Percentiles rank a stretch among this genome's conserved stretches.
phyloP scores from a whole-genome alignment of 2,888 invertebrate species.

The Dasypolia templi region DNA sequence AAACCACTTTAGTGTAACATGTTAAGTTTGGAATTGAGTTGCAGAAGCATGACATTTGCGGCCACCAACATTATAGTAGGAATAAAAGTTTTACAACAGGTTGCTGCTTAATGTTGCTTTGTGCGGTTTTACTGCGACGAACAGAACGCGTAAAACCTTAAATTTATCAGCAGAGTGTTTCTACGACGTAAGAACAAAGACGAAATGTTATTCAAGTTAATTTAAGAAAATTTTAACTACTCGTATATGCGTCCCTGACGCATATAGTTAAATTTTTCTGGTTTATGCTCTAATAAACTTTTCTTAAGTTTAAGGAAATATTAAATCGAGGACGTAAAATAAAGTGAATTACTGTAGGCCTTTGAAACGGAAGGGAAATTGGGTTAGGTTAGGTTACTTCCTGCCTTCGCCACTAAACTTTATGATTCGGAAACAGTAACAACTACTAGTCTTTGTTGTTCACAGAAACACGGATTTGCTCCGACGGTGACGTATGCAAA shows the following conservation, averaged over 20 bases:
- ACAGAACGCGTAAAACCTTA: slow-evolving; percentile 72
- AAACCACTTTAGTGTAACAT: slow-evolving; percentile 45
- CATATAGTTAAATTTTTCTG: slow-evolving; percentile 44
- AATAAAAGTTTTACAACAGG: slow-evolving; percentile 82
- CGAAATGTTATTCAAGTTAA: slow-evolving; percentile 46
- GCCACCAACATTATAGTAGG: slow-evolving; percentile 65
- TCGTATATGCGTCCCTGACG: no score
- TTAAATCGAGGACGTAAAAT: slow-evolving; percentile 43
- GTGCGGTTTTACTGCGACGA: slow-evolving; percentile 69
- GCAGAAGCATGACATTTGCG: slow-evolving; percentile 59
- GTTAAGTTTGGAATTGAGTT: slow-evolving; percentile 51
- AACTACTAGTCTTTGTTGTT: slow-evolving; percentile 53
- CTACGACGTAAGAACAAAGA: slow-evolving; percentile 55
- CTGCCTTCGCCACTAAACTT: slow-evolving; percentile 64
- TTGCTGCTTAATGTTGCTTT: slow-evolving; percentile 76
- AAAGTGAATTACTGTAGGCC: slow-evolving; percentile 44
- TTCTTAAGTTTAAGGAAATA: slow-evolving; percentile 52
- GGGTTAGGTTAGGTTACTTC: slow-evolving; percentile 50
- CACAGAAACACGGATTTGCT: slow-evolving; percentile 57
- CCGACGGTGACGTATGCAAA: slow-evolving; percentile 50
- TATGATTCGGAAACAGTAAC: slow-evolving; percentile 72
- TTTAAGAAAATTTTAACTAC: no score
- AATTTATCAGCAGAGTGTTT: slow-evolving; percentile 68
- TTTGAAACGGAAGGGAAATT: slow-evolving; percentile 31
- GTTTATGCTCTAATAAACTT: slow-evolving; percentile 48